phyloP scores from a whole-genome alignment of 2,113 vertebrate genomes.

The Tragulus kanchil region DNA sequence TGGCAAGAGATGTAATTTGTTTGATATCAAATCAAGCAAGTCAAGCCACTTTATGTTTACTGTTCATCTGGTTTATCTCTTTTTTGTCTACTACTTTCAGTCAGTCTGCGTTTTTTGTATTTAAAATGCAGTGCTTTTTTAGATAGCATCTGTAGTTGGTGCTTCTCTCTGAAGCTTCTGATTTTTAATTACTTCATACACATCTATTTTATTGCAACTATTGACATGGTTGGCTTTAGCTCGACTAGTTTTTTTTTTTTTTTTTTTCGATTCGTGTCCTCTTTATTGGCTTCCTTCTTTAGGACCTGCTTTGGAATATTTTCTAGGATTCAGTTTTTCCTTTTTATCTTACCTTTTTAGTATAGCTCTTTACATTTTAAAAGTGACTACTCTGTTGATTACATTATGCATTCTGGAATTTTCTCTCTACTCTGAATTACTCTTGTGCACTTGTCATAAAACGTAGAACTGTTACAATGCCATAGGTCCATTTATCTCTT shows the following conservation, averaged over 20 bases:
- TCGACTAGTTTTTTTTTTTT: not conserved
- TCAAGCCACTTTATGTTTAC: not conserved
- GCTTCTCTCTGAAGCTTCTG: not conserved
- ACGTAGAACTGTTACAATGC: not conserved
- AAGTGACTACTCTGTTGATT: not conserved
- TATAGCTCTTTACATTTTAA: not conserved
- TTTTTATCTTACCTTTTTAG: not conserved
- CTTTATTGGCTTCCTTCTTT: not conserved
- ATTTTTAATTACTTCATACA: not conserved
- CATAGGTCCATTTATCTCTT: not conserved
- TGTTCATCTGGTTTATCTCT: not conserved
- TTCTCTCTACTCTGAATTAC: not conserved
- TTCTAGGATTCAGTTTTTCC: not conserved
- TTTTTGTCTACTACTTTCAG: not conserved
- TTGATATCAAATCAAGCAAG: not conserved
- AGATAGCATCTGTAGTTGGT: not conserved
- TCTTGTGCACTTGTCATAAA: not conserved
- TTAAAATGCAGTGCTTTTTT: constrained; percentile 34
- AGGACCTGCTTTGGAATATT: not conserved
- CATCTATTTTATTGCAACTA: not conserved
- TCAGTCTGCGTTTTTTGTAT: not conserved
- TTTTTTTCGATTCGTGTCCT: not conserved
- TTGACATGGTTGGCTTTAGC: not conserved
- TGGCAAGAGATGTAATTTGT: not conserved
- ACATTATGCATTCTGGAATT: not conserved